Evolutionary conservation across 2,797 vertebrate species (phyloP).

Genomic region (Vireo griseus): DNA sequence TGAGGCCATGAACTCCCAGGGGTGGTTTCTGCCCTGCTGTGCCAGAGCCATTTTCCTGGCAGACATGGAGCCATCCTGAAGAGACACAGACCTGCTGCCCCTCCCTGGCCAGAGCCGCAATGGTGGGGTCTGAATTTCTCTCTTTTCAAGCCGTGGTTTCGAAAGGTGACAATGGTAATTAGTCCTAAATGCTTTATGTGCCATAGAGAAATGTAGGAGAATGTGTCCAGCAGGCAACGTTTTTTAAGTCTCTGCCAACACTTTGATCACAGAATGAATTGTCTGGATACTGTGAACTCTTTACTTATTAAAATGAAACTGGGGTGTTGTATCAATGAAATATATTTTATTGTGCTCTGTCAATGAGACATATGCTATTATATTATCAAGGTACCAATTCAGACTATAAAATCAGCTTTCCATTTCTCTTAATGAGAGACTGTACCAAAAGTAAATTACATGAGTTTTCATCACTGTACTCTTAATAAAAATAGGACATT

Average conservation of each 20-base stretch:
- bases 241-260: conserved; percentile 33
- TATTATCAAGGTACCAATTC: conserved; percentile 65
- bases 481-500: conserved; percentile 27
- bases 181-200: conserved; percentile 2
- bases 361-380: conserved; percentile 59
- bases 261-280: conserved; percentile 59
- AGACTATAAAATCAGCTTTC: conserved; percentile 66
- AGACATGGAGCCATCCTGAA: not conserved
- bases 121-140: not conserved
- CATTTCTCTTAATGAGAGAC: conserved; percentile 52
- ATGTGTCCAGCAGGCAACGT: not conserved
- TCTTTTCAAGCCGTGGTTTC: not conserved
- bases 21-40: not conserved
- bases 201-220: conserved; percentile 1
- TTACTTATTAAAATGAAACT: conserved; percentile 57
- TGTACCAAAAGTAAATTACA: conserved; percentile 46
- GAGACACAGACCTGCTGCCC: not conserved
- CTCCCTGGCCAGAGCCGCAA: not conserved
- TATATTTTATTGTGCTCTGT: conserved; percentile 60
- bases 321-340: conserved; percentile 51
- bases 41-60: not conserved
- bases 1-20: not conserved
- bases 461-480: conserved; percentile 24
- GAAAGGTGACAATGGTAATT: not conserved
- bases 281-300: conserved; percentile 15